Percentiles rank a stretch among this genome's conserved stretches.
Evolutionary conservation across 1,140 invertebrate genomes (phyloP).

Genomic region (Oncopeltus fasciatus): DNA sequence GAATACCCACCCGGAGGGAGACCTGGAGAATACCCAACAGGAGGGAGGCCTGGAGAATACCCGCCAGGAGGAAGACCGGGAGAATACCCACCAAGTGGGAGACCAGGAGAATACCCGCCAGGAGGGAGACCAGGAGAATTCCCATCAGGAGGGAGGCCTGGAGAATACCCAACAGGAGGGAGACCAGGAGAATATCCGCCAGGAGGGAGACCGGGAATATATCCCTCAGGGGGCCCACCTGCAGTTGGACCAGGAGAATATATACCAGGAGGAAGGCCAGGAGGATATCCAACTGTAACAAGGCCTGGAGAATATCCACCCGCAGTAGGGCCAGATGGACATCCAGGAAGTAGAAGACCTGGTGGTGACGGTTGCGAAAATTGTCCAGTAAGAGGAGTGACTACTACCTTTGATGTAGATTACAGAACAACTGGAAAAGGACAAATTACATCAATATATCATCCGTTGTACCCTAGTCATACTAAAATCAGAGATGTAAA

Average conservation of each 20-base stretch:
- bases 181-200: slow-evolving; percentile 9
- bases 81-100: slow-evolving; percentile 4
- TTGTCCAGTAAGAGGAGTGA: too few species aligned
- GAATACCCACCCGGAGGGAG: slow-evolving; percentile 6
- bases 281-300: slow-evolving; percentile 11
- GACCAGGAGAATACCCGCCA: slow-evolving; percentile 16
- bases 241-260: slow-evolving; percentile 8
- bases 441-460: too few species aligned
- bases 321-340: slow-evolving; percentile 11
- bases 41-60: slow-evolving; percentile 18
- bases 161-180: too few species aligned
- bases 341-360: slow-evolving; percentile 13
- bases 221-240: not conserved
- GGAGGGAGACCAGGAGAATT: slow-evolving; percentile 10
- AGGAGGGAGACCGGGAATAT: slow-evolving; percentile 8
- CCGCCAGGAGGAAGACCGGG: slow-evolving; percentile 7
- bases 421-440: too few species aligned
- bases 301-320: not conserved
- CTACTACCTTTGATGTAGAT: too few species aligned
- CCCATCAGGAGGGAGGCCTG: not conserved
- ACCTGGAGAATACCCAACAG: slow-evolving; percentile 17
- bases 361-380: too few species aligned
- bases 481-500: too few species aligned
- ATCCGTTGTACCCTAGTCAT: too few species aligned
- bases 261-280: slow-evolving; percentile 4